Base-by-base conservation (phyloP, 2,113 vertebrate genomes). In the Origma solitaria region DNA sequence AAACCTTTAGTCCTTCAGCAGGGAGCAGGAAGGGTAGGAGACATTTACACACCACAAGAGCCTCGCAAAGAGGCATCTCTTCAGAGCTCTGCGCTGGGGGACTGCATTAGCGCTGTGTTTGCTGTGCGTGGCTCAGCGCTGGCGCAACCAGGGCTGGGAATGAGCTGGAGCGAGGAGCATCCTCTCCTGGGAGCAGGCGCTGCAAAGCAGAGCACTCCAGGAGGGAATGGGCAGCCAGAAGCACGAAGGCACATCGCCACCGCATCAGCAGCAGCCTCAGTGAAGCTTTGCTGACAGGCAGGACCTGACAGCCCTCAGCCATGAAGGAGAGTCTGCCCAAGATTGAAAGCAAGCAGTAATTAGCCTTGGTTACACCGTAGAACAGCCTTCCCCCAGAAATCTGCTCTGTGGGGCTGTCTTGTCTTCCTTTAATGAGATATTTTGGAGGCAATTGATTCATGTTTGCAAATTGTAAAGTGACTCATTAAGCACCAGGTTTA, bases 221-320 rank as follows among this genome's bases (percentile, higher is more conserved):
- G 20, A 79, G 27, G 33, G 11, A 21, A 33, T 40, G 37, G 49
- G 38, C 38, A 76, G 57, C 8, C 72, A 51, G 64, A 35, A 88
- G 65, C 31, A 20, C 0, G 7, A 56, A 54, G 28, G 38, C 44
- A 58, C 21, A n/a, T 62, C 35, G 8, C 25, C 38, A 25, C 11
- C 1, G 6, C 15, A 17, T 7, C 4, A 1, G 7, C 1, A 7
- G 19, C 75, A 68, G 25, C 57, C 42, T 62, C 51, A 9, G 20
- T 18, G 54, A 17, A 45, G 22, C 22, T 45, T 33, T 62, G 15
- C 3, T 33, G 62, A 40, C 44, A 42, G 30, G 33, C 13, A 21
- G 33, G 40, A 51, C 15, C 66, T 49, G n/a, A 56, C 40, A 80
- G 27, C 10, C 7, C 13, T 68, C 42, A 88, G 27, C 15, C 3